Base-by-base conservation (phyloP, 2,797 vertebrate species). In the Falco rusticolus region DNA sequence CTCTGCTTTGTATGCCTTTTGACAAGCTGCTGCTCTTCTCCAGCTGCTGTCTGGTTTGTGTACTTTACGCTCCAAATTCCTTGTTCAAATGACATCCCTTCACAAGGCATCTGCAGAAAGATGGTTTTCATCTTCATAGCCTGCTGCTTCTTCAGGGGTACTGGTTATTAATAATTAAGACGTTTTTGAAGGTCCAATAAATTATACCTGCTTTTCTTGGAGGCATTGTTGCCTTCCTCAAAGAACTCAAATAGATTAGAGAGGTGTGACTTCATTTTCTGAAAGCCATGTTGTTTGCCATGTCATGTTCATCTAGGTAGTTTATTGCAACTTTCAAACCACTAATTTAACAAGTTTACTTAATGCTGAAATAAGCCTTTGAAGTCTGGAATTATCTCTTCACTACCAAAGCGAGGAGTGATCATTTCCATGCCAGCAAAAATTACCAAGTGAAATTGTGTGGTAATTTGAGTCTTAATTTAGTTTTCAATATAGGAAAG, bases 81-180 rank as follows among this genome's bases (percentile, higher is more conserved):
- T 47, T 77, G 83, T 79, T 95, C 66, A 66, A 57, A 51, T 93
- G 91, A 82, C 90, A 86, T 89, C 93, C 60, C 96, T 63, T 94
- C 89, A 22, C 56, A 11, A 90, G 75, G 84, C 90, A 39, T 82
- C 88, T 89, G 88, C 77, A 68, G 84, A 69, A 89, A 53, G 60
- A 59, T 69, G 77, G 72, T 84, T 96, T 94, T 95, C 88, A 92
- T 95, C 93, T 95, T 34, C 0, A 0, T 45, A 90, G 85, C 87
- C 94, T 84, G 95, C 95, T 96, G 90, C 84, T 95, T 89, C 93
- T 92, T 95, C 56, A 33, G 86, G 81, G 48, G 20, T 65, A 16
- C 61, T 64, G 81, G 26, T 91, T 92, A 95, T 92, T 90, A 83
- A 89, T 96, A 96, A 97, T 96, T 91, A 95, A 96, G 95, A 65